A percentile compares a stretch with the other conserved stretches of the same genome.
Conservation (phyloP, 2,888 invertebrate genomes). For the Leucoma salicis region DNA sequence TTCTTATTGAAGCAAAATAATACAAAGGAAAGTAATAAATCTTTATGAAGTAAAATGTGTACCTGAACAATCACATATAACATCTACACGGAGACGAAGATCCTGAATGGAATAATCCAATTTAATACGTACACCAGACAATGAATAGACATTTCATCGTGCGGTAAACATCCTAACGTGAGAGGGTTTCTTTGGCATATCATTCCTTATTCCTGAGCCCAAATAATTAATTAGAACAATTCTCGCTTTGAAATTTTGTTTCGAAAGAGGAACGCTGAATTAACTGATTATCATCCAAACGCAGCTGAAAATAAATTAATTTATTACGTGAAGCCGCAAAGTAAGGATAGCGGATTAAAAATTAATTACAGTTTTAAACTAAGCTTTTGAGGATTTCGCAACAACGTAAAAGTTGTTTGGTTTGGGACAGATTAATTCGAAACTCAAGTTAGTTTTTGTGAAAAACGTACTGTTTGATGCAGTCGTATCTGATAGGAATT, state of each 20-base stretch:
- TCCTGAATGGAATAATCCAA: conserved; percentile 12
- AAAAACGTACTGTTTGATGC: conserved; percentile 11
- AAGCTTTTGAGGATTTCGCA: conserved; percentile 46
- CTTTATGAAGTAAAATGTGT: background rate
- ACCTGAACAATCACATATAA: conserved; percentile 1
- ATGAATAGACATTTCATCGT: conserved; percentile 16
- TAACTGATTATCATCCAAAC: conserved; percentile 54
- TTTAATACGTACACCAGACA: conserved; percentile 15
- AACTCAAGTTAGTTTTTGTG: conserved; percentile 18
- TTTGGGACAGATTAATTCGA: conserved; percentile 26
- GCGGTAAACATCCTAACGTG: conserved; percentile 11
- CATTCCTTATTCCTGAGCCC: conserved; percentile 29
- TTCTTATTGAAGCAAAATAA: too few relatives aligned
- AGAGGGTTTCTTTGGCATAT: conserved; percentile 20
- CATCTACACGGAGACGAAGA: background rate
- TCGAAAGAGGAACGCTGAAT: conserved; percentile 43
- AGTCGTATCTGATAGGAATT: background rate
- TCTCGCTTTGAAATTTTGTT: conserved; percentile 34
- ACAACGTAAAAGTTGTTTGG: conserved; percentile 51
- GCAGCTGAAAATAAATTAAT: conserved; percentile 55
- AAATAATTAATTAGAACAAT: conserved; percentile 43
- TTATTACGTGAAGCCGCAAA: conserved; percentile 66
- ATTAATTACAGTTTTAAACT: conserved; percentile 68
- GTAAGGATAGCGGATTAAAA: conserved; percentile 68
- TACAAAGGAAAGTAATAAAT: background rate